Conservation (phyloP, 1,140 invertebrate species). For the Sinonovacula constricta region DNA sequence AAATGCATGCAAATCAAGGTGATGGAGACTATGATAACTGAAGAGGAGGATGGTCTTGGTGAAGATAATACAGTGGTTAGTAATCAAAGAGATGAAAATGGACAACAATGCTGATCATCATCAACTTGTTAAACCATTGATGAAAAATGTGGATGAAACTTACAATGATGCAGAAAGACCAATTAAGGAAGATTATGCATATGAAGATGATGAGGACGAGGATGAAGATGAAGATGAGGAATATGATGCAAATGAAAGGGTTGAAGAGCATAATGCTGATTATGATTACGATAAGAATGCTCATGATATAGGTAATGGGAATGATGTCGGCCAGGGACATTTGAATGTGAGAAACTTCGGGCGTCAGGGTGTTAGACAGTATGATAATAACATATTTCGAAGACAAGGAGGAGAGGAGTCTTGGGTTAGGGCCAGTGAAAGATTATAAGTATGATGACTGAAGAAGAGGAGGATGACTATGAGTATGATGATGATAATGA, state of each 20-base stretch:
- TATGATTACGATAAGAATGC: conserved; percentile 53
- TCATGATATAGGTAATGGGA: conserved; percentile 42
- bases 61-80: background rate
- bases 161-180: too few species aligned
- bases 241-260: conserved; percentile 2
- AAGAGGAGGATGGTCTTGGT: conserved; percentile 16
- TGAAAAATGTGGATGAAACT: too few species aligned
- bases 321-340: conserved; percentile 41
- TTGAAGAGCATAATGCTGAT: conserved; percentile 42
- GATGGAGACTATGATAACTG: too few species aligned
- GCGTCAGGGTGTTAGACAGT: conserved; percentile 6
- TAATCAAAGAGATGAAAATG: background rate
- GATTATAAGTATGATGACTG: conserved; percentile 44
- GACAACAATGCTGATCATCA: background rate
- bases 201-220: conserved; percentile 34
- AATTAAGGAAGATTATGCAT: too few species aligned
- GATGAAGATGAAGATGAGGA: conserved; percentile 26
- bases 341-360: conserved; percentile 45
- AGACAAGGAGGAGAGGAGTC: conserved; percentile 42
- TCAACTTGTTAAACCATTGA: background rate
- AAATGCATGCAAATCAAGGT: too few species aligned
- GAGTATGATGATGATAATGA: conserved; percentile 52
- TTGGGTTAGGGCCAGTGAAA: conserved; percentile 39
- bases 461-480: conserved; percentile 35
- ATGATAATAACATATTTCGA: conserved; percentile 56